Percentiles rank a stretch among this genome's conserved stretches.
Evolutionary conservation across 2,888 invertebrate genomes (phyloP).

Genomic region (Sarcophaga subvicina): DNA sequence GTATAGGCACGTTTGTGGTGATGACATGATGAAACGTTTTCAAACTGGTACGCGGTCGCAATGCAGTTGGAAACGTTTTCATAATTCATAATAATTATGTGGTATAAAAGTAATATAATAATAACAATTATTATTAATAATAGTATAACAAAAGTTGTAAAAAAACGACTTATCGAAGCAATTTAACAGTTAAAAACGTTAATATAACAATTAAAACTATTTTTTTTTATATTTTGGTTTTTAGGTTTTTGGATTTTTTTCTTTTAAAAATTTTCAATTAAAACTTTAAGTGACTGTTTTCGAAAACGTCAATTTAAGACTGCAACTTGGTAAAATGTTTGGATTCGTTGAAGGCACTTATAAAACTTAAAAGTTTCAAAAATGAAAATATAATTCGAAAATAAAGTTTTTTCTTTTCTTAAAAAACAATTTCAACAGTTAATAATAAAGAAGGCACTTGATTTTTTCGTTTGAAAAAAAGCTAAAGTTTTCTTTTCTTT

Average conservation of each 20-base stretch:
- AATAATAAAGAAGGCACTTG: constrained; percentile 62
- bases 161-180: constrained; percentile 51
- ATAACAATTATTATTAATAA: constrained; percentile 29
- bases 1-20: constrained; percentile 69
- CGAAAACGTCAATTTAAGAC: constrained; percentile 44
- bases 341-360: constrained; percentile 55
- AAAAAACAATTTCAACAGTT: constrained; percentile 38
- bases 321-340: constrained; percentile 41
- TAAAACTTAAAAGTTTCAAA: constrained; percentile 40
- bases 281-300: constrained; percentile 28
- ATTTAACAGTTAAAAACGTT: constrained; percentile 57
- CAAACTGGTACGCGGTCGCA: constrained; percentile 30
- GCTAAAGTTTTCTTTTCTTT: constrained; percentile 27
- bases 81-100: constrained; percentile 31
- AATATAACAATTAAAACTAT: constrained; percentile 38
- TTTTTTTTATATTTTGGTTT: constrained; percentile 45
- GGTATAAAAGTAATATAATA: neutral
- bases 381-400: constrained; percentile 27
- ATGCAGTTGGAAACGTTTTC: constrained; percentile 51
- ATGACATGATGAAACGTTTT: constrained; percentile 63
- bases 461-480: constrained; percentile 32
- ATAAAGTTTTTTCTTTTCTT: neutral
- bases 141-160: constrained; percentile 39
- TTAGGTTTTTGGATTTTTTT: constrained; percentile 13
- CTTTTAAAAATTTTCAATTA: neutral